A percentile compares a stretch with the other conserved stretches of the same genome.
Evolutionary conservation across 2,113 vertebrate genomes (phyloP).

Genomic region (Todiramphus chloris): DNA sequence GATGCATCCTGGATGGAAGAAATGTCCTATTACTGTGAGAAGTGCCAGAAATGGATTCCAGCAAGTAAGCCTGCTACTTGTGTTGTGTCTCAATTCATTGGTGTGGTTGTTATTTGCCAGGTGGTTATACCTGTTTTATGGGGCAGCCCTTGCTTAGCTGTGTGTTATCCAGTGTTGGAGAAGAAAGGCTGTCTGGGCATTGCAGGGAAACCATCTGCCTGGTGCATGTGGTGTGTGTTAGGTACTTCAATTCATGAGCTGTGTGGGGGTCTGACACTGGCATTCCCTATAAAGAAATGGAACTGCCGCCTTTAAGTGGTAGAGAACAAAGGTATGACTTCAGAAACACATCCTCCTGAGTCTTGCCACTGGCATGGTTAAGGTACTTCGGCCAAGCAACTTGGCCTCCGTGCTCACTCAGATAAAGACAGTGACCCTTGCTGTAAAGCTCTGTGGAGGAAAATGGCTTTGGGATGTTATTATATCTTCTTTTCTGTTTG

Average conservation of each 20-base stretch:
- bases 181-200: neutral
- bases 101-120: neutral
- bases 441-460: neutral
- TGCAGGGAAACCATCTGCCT: neutral
- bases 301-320: neutral
- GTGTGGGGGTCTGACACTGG: neutral
- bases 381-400: neutral
- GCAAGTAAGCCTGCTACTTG: slow-evolving; percentile 79
- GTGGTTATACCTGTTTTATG: neutral
- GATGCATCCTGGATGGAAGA: slow-evolving; percentile 91
- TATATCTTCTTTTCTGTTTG: neutral
- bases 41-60: slow-evolving; percentile 96
- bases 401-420: neutral
- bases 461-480: neutral
- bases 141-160: neutral
- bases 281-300: neutral
- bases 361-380: neutral
- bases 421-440: neutral
- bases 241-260: rapidly evolving
- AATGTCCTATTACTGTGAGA: slow-evolving; percentile 94
- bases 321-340: neutral
- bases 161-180: rapidly evolving
- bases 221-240: rapidly evolving
- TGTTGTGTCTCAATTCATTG: neutral
- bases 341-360: neutral